These are phyloP conservation scores for Hyperoplus lanceolatus DNA, from an alignment of 2,797 vertebrate species.

Conservation along the genomic window DNA sequence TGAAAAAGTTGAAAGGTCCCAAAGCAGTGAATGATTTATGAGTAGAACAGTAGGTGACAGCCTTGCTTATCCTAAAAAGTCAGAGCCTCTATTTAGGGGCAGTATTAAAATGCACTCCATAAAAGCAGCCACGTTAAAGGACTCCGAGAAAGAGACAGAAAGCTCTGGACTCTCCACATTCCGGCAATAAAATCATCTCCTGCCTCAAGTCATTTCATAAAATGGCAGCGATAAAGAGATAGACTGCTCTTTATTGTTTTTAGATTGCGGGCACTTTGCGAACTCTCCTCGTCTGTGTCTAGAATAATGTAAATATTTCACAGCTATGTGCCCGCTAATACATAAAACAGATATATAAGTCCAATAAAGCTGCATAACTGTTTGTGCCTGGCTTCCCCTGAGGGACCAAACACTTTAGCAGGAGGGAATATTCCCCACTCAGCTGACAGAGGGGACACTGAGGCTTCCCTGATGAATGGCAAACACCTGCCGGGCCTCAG, in stretches of 20 bases:
- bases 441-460: constrained; percentile 70
- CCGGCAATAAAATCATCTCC: constrained; percentile 87
- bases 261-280: constrained; percentile 87
- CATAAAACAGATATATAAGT: constrained; percentile 89
- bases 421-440: constrained; percentile 75
- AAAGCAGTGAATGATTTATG: constrained; percentile 67
- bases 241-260: constrained; percentile 89
- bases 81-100: constrained; percentile 64
- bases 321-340: constrained; percentile 82
- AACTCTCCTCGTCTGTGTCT: constrained; percentile 82
- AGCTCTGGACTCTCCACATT: constrained; percentile 80
- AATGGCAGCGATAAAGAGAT: constrained; percentile 89
- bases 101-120: constrained; percentile 85
- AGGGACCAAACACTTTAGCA: constrained; percentile 80
- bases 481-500: constrained; percentile 57
- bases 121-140: constrained; percentile 82
- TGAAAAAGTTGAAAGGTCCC: constrained; percentile 41
- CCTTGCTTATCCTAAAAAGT: constrained; percentile 73
- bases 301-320: constrained; percentile 89
- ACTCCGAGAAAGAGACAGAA: constrained; percentile 80
- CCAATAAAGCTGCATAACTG: constrained; percentile 86
- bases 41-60: constrained; percentile 58
- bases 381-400: constrained; percentile 79
- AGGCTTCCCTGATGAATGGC: constrained; percentile 74
- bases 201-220: constrained; percentile 88